These are phyloP conservation scores for Sorex fumeus DNA, from an alignment of 2,113 vertebrate species.

Conservation along the genomic window DNA sequence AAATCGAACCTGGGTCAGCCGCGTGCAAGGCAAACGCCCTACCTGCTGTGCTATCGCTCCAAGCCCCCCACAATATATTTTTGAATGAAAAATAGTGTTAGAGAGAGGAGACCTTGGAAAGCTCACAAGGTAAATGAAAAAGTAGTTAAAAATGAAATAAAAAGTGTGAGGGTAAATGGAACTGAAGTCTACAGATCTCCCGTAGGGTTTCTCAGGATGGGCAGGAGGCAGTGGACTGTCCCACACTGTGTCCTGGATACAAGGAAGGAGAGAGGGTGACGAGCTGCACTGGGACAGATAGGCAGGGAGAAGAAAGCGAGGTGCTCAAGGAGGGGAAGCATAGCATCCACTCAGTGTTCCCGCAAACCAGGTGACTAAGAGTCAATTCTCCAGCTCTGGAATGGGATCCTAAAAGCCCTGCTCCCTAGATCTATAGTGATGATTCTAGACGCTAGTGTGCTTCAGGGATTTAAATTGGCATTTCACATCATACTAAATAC, in stretches of 20 bases:
- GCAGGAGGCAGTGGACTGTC: background rate
- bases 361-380: background rate
- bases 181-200: background rate
- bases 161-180: background rate
- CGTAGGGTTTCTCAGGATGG: background rate
- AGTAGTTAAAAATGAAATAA: too few relatives aligned
- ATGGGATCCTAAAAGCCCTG: accelerated
- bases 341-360: background rate
- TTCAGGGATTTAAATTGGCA: accelerated
- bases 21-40: too few relatives aligned
- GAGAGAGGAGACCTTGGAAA: background rate
- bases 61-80: background rate
- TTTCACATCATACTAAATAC: too few relatives aligned
- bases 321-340: background rate
- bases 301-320: background rate
- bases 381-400: background rate
- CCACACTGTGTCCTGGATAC: background rate
- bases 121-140: constrained; percentile 1
- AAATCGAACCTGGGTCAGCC: too few relatives aligned
- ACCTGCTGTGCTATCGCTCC: too few relatives aligned
- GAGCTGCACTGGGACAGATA: background rate
- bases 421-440: accelerated
- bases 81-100: background rate
- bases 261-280: too few relatives aligned
- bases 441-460: accelerated